These are phyloP conservation scores for Diadophis punctatus DNA, from an alignment of 2,113 vertebrate genomes.

Conservation along the genomic window DNA sequence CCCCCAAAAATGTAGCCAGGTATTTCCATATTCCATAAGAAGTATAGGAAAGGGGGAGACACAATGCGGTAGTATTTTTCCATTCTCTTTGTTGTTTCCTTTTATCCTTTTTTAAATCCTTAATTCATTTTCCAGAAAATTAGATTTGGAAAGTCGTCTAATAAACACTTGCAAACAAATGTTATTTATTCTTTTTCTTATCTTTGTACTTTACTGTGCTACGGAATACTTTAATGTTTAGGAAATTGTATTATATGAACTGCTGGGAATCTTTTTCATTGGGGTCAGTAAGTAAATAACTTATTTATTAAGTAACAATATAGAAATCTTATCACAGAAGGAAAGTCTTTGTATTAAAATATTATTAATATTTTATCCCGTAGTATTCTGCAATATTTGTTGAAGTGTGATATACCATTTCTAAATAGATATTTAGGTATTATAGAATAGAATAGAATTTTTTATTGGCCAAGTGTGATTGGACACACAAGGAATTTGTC, in stretches of 20 bases:
- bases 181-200: not conserved
- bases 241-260: not conserved
- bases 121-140: slow-evolving; percentile 24
- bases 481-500: too few relatives aligned
- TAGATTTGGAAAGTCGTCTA: not conserved
- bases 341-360: not conserved
- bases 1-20: not conserved
- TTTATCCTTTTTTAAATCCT: not conserved
- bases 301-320: not conserved
- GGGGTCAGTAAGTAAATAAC: not conserved
- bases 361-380: slow-evolving; percentile 21
- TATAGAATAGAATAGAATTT: too few relatives aligned
- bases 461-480: too few relatives aligned
- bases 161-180: slow-evolving; percentile 2
- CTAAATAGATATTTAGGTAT: slow-evolving; percentile 23
- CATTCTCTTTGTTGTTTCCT: not conserved
- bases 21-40: not conserved
- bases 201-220: not conserved
- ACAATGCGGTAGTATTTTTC: not conserved
- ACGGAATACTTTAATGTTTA: not conserved
- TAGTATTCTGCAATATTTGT: not conserved
- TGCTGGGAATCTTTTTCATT: not conserved
- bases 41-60: not conserved
- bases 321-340: not conserved
- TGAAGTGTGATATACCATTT: not conserved